Evolutionary conservation across 2,888 invertebrate species (phyloP).

Genomic region (Reticulitermes lucifugus): DNA sequence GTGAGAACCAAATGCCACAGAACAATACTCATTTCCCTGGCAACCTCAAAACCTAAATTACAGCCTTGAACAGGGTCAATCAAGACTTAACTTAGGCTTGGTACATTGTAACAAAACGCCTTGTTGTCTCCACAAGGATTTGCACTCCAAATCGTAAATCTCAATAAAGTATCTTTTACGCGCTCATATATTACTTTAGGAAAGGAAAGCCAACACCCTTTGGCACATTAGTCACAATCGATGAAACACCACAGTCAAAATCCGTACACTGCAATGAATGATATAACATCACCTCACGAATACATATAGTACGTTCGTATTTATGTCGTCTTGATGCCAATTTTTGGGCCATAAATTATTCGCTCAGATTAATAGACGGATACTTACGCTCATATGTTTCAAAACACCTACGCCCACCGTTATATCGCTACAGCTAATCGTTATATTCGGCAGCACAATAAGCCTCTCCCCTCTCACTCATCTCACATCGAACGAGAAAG

Average conservation of each 20-base stretch:
- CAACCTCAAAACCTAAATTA: constrained; percentile 39
- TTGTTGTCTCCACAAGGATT: neutral
- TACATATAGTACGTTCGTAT: too few relatives aligned
- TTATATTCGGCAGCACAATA: constrained; percentile 19
- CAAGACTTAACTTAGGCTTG: neutral
- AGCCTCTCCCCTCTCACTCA: neutral
- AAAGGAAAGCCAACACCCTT: constrained; percentile 55
- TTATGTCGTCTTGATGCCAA: too few relatives aligned
- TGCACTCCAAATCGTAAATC: constrained; percentile 47
- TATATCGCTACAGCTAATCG: neutral
- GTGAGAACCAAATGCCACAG: neutral
- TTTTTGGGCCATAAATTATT: too few relatives aligned
- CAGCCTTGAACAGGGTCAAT: constrained; percentile 34
- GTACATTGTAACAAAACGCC: neutral
- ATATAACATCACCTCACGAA: neutral
- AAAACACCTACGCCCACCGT: constrained; percentile 27
- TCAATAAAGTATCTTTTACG: too few relatives aligned
- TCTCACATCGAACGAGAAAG: constrained; percentile 8
- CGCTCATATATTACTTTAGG: constrained; percentile 38
- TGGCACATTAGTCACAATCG: constrained; percentile 42
- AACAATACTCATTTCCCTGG: constrained; percentile 3
- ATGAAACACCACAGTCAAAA: constrained; percentile 16
- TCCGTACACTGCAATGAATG: neutral
- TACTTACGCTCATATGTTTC: neutral
- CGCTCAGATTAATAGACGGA: neutral